A percentile compares a stretch with the other conserved stretches of the same genome.
Evolutionary conservation across 2,797 vertebrate species (phyloP).

Genomic region (Sebastes baramenuke): DNA sequence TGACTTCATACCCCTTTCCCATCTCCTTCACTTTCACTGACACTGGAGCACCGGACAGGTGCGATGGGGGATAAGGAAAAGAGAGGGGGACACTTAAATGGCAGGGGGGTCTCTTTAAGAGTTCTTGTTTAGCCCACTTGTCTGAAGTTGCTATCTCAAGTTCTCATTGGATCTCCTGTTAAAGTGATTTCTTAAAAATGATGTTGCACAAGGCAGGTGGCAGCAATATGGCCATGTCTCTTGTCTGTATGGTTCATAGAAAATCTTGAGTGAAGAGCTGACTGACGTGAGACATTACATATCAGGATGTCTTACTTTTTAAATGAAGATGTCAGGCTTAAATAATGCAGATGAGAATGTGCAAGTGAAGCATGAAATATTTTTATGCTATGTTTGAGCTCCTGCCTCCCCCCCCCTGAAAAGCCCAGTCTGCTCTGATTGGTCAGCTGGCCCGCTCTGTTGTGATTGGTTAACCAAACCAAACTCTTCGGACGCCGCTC

Average conservation of each 20-base stretch:
- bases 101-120: constrained; percentile 6
- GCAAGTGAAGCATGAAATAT: not conserved
- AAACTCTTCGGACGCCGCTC: too few relatives aligned
- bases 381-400: not conserved
- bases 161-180: constrained; percentile 13
- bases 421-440: too few relatives aligned
- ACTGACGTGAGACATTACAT: not conserved
- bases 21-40: constrained; percentile 69
- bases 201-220: not conserved
- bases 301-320: not conserved
- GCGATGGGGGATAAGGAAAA: constrained; percentile 18
- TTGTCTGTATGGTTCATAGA: not conserved
- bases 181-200: constrained; percentile 7
- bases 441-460: too few relatives aligned
- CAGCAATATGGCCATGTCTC: not conserved
- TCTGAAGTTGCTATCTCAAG: constrained; percentile 7
- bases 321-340: not conserved
- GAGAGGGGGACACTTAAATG: constrained; percentile 9
- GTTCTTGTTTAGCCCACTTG: constrained; percentile 29
- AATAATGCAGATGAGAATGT: not conserved
- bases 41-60: constrained; percentile 73
- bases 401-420: too few relatives aligned
- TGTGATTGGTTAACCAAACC: too few relatives aligned
- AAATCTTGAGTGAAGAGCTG: not conserved
- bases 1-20: constrained; percentile 53